These are phyloP conservation scores for Choristoneura rosaceana DNA, from an alignment of 2,888 invertebrate species.

Conservation along the genomic window DNA sequence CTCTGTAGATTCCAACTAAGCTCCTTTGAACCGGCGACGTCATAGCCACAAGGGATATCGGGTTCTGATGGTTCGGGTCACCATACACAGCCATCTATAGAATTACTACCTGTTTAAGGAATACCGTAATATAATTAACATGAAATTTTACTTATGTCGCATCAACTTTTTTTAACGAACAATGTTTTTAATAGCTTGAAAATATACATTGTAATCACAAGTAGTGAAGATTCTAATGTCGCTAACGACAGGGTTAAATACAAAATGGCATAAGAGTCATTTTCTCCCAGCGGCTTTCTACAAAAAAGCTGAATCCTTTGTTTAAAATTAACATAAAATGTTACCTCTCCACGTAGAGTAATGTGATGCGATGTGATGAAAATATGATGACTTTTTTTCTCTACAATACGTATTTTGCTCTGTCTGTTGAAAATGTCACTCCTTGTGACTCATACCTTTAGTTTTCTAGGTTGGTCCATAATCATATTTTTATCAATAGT, in stretches of 20 bases:
- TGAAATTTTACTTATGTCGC: not conserved
- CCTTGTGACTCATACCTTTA: no score
- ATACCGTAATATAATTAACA: not conserved
- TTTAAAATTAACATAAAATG: not conserved
- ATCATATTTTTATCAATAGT: no score
- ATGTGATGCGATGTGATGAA: not conserved
- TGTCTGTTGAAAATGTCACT: not conserved
- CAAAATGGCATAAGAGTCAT: no score
- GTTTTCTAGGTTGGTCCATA: no score
- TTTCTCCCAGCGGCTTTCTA: no score
- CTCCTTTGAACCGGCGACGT: constrained; percentile 61
- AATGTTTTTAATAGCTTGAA: not conserved
- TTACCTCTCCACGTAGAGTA: not conserved
- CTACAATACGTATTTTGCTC: not conserved
- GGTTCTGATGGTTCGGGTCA: constrained; percentile 52
- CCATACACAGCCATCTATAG: constrained; percentile 56
- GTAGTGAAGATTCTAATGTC: no score
- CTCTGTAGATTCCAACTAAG: constrained; percentile 64
- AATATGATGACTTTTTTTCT: not conserved
- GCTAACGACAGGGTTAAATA: no score
- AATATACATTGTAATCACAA: not conserved
- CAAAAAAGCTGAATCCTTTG: no score
- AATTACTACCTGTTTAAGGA: constrained; percentile 48
- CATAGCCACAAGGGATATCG: constrained; percentile 58
- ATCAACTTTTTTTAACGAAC: not conserved